A percentile compares a stretch with the other conserved stretches of the same genome.
These are phyloP conservation scores for Doryteuthis pealeii DNA, from an alignment of 1,140 invertebrate species.

Conservation along the genomic window DNA sequence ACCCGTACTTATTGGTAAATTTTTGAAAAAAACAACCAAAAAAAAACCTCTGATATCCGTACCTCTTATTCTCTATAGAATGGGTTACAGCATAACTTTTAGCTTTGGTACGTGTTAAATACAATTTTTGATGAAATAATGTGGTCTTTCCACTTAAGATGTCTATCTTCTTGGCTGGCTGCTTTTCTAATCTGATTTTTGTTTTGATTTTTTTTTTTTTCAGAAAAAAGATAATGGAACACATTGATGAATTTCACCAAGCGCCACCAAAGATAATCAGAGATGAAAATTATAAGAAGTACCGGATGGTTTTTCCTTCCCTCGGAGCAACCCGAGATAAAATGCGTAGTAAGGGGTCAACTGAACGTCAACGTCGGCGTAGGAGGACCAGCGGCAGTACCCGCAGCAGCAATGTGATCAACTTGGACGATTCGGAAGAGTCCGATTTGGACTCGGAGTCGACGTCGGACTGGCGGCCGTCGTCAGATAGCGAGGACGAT, in stretches of 20 bases:
- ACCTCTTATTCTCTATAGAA: too few relatives aligned
- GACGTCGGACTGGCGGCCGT: slow-evolving; percentile 5
- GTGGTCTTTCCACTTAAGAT: too few relatives aligned
- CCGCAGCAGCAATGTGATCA: neutral
- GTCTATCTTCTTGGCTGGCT: too few relatives aligned
- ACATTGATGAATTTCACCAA: neutral
- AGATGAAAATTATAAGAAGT: neutral
- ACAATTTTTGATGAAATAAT: too few relatives aligned
- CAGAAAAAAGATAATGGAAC: neutral
- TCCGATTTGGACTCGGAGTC: neutral
- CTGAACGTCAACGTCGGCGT: neutral
- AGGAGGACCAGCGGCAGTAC: neutral
- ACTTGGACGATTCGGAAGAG: neutral
- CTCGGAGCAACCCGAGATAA: neutral
- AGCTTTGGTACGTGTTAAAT: too few relatives aligned
- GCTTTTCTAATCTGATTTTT: too few relatives aligned
- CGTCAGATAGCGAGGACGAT: neutral
- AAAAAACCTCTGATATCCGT: too few relatives aligned
- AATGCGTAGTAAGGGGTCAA: neutral
- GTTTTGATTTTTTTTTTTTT: neutral
- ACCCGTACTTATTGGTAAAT: too few relatives aligned
- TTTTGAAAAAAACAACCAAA: too few relatives aligned
- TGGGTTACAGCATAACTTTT: too few relatives aligned
- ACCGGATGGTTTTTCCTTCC: neutral
- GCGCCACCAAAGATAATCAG: neutral